phyloP scores from a whole-genome alignment of 2,888 invertebrate species.

The Dorcus parallelipipedus region DNA sequence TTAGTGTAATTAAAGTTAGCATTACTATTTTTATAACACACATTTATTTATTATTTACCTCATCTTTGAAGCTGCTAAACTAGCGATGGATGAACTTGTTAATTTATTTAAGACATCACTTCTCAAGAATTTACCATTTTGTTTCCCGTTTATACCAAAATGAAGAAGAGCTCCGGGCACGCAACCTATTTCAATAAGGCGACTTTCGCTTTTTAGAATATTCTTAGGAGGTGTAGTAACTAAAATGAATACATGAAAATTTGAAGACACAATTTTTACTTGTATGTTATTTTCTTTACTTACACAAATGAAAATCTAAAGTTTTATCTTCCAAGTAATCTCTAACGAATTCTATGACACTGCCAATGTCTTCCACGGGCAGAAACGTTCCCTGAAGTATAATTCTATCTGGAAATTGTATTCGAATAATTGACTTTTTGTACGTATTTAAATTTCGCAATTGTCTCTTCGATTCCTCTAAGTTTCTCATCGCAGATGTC shows the following conservation, averaged over 20 bases:
- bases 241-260: slow-evolving; percentile 43
- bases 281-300: slow-evolving; percentile 45
- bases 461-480: slow-evolving; percentile 57
- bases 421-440: slow-evolving; percentile 72
- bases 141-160: slow-evolving; percentile 53
- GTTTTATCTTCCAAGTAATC: slow-evolving; percentile 64
- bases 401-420: slow-evolving; percentile 82
- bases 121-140: slow-evolving; percentile 54
- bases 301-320: slow-evolving; percentile 75
- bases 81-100: slow-evolving; percentile 65
- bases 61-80: slow-evolving; percentile 65
- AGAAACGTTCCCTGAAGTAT: slow-evolving; percentile 84
- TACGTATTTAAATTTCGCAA: slow-evolving; percentile 63
- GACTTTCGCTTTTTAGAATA: slow-evolving; percentile 58
- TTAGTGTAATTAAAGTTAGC: not conserved
- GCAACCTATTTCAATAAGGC: slow-evolving; percentile 69
- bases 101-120: slow-evolving; percentile 59
- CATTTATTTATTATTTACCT: slow-evolving; percentile 48
- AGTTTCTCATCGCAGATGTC: slow-evolving; percentile 61
- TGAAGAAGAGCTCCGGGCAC: slow-evolving; percentile 77
- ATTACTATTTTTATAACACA: not conserved
- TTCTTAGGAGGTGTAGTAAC: slow-evolving; percentile 83
- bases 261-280: too few relatives aligned
- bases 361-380: slow-evolving; percentile 69
- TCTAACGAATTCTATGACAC: slow-evolving; percentile 71